phyloP scores from a whole-genome alignment of 2,797 vertebrate genomes.

The Tamandua tetradactyla region DNA sequence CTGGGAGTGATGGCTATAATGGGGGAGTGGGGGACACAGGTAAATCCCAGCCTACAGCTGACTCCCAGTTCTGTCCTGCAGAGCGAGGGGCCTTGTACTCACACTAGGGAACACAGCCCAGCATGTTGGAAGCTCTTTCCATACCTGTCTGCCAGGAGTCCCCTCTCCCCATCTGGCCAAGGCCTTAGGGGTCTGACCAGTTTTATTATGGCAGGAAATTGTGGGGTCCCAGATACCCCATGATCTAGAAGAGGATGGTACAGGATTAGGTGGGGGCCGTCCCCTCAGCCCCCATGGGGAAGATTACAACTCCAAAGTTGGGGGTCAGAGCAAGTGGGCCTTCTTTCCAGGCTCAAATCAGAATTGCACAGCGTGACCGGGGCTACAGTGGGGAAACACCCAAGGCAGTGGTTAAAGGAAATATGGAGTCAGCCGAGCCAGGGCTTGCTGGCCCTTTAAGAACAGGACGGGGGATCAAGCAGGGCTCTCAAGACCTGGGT shows the following conservation, averaged over 20 bases:
- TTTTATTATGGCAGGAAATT: too few relatives aligned
- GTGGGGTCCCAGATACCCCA: too few relatives aligned
- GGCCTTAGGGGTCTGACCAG: too few relatives aligned
- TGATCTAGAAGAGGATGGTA: not conserved
- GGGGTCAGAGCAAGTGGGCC: not conserved
- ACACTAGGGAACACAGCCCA: too few relatives aligned
- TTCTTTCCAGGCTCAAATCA: not conserved
- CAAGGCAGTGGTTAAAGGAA: not conserved
- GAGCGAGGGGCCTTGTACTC: not conserved
- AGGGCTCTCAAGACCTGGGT: not conserved
- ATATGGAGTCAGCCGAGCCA: not conserved
- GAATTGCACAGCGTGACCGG: not conserved
- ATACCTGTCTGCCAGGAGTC: not conserved
- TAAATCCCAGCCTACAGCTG: not conserved
- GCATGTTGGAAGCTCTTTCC: not conserved
- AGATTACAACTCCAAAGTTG: not conserved
- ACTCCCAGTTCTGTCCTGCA: not conserved
- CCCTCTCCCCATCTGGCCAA: too few relatives aligned
- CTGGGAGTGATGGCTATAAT: not conserved
- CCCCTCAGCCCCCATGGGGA: not conserved
- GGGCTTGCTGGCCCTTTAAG: constrained; percentile 1
- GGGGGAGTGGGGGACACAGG: not conserved
- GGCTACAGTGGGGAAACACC: not conserved
- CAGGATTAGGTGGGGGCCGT: not conserved
- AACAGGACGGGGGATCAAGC: not conserved